A percentile compares a stretch with the other conserved stretches of the same genome.
phyloP scores from a whole-genome alignment of 2,888 invertebrate genomes.

The Epiblema foenella region DNA sequence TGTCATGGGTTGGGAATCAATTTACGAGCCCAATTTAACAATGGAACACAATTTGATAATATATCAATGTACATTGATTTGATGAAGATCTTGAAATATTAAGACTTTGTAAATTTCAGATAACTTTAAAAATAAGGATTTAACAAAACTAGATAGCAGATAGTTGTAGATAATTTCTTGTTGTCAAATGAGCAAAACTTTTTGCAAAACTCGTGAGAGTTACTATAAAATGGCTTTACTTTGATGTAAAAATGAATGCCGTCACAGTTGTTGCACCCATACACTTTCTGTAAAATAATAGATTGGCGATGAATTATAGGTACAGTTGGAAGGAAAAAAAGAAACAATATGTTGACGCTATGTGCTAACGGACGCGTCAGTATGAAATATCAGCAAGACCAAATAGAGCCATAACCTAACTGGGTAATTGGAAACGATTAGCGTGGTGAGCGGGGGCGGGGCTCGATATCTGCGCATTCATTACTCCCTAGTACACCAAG shows the following conservation, averaged over 20 bases:
- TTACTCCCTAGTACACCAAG: constrained; percentile 42
- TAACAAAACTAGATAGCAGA: not conserved
- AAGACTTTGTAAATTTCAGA: constrained; percentile 27
- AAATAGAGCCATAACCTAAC: constrained; percentile 45
- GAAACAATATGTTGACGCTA: not conserved
- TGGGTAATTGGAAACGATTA: constrained; percentile 52
- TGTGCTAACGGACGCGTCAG: not conserved
- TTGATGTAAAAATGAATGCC: no score
- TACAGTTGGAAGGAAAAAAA: not conserved
- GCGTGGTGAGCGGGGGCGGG: constrained; percentile 46
- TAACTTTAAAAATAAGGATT: constrained; percentile 9
- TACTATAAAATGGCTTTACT: no score
- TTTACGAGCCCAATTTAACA: constrained; percentile 42
- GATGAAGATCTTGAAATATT: constrained; percentile 37
- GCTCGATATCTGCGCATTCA: constrained; percentile 45
- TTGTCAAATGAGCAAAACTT: no score
- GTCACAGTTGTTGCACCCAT: no score
- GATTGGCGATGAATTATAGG: no score
- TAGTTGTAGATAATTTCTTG: not conserved
- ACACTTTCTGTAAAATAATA: no score
- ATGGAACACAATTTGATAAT: constrained; percentile 37
- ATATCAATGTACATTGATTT: constrained; percentile 36
- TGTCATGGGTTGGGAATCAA: constrained; percentile 42
- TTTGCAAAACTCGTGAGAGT: no score
- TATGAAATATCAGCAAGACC: constrained; percentile 29